Conservation (phyloP, 2,888 invertebrate species). For the Drymonia ruficornis region DNA sequence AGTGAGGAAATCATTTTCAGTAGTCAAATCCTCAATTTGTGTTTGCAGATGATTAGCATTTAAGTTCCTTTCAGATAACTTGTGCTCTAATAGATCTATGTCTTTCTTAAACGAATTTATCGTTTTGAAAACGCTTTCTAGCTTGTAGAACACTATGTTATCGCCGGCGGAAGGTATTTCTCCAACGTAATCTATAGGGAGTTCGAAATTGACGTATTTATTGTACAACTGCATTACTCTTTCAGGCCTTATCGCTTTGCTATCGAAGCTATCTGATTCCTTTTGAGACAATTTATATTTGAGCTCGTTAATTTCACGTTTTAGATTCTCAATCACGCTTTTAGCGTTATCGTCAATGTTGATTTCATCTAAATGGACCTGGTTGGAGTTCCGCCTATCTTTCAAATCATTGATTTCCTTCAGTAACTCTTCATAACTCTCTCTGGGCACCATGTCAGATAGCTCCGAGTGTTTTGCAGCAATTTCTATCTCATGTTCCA, state of each 20-base stretch:
- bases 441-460: conserved; percentile 64
- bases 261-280: conserved; percentile 49
- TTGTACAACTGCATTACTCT: conserved; percentile 74
- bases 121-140: conserved; percentile 83
- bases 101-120: conserved; percentile 85
- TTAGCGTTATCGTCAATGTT: conserved; percentile 81
- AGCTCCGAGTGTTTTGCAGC: conserved; percentile 55
- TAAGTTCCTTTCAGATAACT: conserved; percentile 83
- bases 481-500: conserved; percentile 76
- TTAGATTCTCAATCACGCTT: conserved; percentile 77
- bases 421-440: conserved; percentile 64
- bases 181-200: conserved; percentile 76
- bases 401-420: conserved; percentile 67
- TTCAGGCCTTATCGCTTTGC: conserved; percentile 63
- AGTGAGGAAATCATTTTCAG: conserved; percentile 78
- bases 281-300: conserved; percentile 66
- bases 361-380: conserved; percentile 68
- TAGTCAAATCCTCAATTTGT: conserved; percentile 83
- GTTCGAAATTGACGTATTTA: conserved; percentile 77
- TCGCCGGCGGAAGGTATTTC: conserved; percentile 72
- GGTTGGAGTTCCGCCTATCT: conserved; percentile 58
- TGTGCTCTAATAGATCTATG: conserved; percentile 83
- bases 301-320: conserved; percentile 74
- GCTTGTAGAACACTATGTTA: conserved; percentile 68
- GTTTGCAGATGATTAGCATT: conserved; percentile 79